Evolutionary conservation across 2,888 invertebrate species (phyloP), one percentile per base, ranked within the genome.

Genomic region (Drosophila kuntzei): DNA sequence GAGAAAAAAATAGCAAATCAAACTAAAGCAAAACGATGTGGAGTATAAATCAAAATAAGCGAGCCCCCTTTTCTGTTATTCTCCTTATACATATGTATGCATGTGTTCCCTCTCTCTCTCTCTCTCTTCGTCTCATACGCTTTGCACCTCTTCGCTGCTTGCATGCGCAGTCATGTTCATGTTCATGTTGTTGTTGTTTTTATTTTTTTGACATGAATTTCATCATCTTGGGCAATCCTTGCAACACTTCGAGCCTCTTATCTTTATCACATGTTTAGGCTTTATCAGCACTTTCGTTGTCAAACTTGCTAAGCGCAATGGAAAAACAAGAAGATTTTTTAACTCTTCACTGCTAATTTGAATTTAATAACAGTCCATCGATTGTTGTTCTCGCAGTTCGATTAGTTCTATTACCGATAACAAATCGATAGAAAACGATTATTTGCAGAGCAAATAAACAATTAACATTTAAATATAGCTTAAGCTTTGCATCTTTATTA

Each of bases 111-210:
- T 25, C 7, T 6, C 25, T 8, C 27, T 6, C 25, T 8, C 27
- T 9, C 54, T 46, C 69, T 57, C 27, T 41, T 36, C 57, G 16
- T 9, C 37, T 22, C 8, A 47, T 41, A 36, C 64, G 25, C 58
- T 53, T 46, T 53, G 36, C 11, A n/a, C 44, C 29, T 32, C 44
- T 64, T 64, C 58, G 49, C 47, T 32, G 41, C 59, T 65, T 82
- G 82, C 82, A 87, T 76, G 88, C 80, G 54, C 80, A 67, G 47
- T 76, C 83, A 69, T 87, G 86, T 79, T 73, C 53, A 79, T 53
- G 49, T 70, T 57, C 83, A 71, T 82, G 86, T 79, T 76, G 50
- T 76, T 53, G 50, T 75, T 59, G 14, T 32, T 11, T 16, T 32
- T 8, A 27, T 27, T 43, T 63, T 50, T 49, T 43, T 67, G 44